These are phyloP conservation scores for Pristiophorus japonicus DNA, from an alignment of 2,113 vertebrate species.

Conservation along the genomic window DNA sequence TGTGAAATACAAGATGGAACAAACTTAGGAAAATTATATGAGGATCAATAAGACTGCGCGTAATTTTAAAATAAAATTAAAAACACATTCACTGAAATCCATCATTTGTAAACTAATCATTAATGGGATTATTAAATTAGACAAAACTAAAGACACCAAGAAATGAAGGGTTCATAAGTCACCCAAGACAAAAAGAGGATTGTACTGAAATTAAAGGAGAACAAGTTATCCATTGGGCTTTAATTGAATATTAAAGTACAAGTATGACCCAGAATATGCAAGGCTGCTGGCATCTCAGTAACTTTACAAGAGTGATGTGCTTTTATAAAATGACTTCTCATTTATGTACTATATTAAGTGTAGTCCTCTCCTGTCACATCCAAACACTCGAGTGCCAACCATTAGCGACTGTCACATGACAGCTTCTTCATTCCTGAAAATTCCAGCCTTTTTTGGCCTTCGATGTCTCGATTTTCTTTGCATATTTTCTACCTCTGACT, in stretches of 20 bases:
- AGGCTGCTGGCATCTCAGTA: neutral
- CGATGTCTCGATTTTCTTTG: conserved; percentile 65
- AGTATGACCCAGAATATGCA: neutral
- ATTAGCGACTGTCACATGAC: neutral
- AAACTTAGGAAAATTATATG: neutral
- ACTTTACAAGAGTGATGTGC: neutral
- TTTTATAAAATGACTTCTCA: neutral
- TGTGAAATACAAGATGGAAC: neutral
- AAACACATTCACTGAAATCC: neutral
- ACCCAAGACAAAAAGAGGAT: no score
- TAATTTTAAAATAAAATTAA: neutral
- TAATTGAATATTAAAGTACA: neutral
- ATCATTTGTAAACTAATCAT: neutral
- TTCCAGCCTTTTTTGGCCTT: conserved; percentile 57
- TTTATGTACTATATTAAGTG: neutral
- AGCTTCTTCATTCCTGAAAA: conserved; percentile 36
- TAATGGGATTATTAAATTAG: neutral
- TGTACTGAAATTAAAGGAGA: neutral
- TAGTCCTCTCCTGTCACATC: neutral
- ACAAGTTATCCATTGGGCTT: neutral
- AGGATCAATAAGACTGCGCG: neutral
- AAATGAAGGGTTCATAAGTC: no score
- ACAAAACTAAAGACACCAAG: neutral
- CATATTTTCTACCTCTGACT: conserved; percentile 53
- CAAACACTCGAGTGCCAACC: neutral